Evolutionary conservation across 2,113 vertebrate genomes (phyloP), one percentile per base, ranked within the genome.

Genomic region (Cinclus cinclus): DNA sequence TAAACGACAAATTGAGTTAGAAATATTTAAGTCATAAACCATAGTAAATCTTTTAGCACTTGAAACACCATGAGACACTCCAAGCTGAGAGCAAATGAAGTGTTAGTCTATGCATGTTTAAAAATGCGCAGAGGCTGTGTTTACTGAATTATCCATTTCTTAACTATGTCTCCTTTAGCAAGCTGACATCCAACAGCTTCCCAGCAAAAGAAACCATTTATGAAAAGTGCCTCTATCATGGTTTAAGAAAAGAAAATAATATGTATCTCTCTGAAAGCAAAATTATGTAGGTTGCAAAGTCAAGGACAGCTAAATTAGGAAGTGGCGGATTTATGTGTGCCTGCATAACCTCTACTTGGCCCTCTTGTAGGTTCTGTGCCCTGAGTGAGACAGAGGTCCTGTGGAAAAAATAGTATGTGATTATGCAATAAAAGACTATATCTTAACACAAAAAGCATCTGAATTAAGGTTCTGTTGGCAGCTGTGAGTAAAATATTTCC

Each of bases 11-110:
- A 98, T 98, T 98, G 97, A 97, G 86, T 91, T 96, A 96, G 95
- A 98, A 97, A 98, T 97, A 98, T 97, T 97, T 95, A 89, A 96
- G 95, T 94, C 95, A 95, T 98, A 98, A 98, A 98, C 97, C 83
- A 94, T 93, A 97, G 96, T 96, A 98, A 97, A 98, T 92, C 98
- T 97, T 94, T 98, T 96, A 94, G 93, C 96, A 95, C 96, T 97
- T 92, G 83, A 90, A 96, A 90, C 94, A 93, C 88, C 75, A 46
- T 69, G 76, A 93, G 94, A 87, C 93, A 86, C 79, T 92, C 83
- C 70, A 78, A 94, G 69, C 94, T 83, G 95, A 95, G 91, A 96
- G 94, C 78, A 97, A 96, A 97, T 97, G 91, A 96, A 96, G 95
- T 97, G 95, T 86, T 83, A 92, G 95, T 46, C 92, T 74, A 15